These are phyloP conservation scores for Gymnothorax javanicus DNA, from an alignment of 2,797 vertebrate species.

Conservation along the genomic window DNA sequence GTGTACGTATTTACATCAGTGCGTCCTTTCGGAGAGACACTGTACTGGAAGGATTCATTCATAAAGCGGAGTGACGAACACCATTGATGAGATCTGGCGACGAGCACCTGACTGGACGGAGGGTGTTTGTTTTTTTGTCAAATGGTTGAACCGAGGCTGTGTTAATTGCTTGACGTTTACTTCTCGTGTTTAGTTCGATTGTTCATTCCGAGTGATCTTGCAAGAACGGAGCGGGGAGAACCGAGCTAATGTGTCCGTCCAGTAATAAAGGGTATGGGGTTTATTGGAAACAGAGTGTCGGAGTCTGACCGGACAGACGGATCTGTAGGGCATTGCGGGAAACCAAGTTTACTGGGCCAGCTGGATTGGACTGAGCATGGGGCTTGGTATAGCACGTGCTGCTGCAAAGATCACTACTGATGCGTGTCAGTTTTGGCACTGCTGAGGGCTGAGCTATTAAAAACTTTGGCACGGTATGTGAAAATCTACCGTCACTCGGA, in stretches of 20 bases:
- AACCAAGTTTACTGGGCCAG: neutral
- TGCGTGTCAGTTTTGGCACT: constrained; percentile 44
- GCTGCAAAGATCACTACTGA: constrained; percentile 33
- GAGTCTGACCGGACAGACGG: neutral
- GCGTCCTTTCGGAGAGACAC: neutral
- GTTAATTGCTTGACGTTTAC: neutral
- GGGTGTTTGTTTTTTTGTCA: constrained; percentile 45
- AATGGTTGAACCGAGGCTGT: constrained; percentile 33
- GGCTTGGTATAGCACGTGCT: constrained; percentile 8
- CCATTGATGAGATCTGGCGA: constrained; percentile 65
- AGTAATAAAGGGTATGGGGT: neutral
- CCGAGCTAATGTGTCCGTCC: neutral
- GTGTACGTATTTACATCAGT: too few relatives aligned
- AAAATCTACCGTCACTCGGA: neutral
- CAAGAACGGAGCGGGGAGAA: neutral
- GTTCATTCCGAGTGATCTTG: too few relatives aligned
- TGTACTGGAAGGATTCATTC: constrained; percentile 60
- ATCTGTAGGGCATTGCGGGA: neutral
- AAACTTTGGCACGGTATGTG: constrained; percentile 39
- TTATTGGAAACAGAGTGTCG: neutral
- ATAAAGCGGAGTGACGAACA: constrained; percentile 66
- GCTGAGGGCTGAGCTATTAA: neutral
- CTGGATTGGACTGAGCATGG: constrained; percentile 34
- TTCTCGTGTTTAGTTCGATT: neutral
- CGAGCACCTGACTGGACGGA: constrained; percentile 40